Percentiles rank a stretch among this genome's conserved stretches.
phyloP scores from a whole-genome alignment of 2,113 vertebrate genomes.

The Capreolus pygargus region DNA sequence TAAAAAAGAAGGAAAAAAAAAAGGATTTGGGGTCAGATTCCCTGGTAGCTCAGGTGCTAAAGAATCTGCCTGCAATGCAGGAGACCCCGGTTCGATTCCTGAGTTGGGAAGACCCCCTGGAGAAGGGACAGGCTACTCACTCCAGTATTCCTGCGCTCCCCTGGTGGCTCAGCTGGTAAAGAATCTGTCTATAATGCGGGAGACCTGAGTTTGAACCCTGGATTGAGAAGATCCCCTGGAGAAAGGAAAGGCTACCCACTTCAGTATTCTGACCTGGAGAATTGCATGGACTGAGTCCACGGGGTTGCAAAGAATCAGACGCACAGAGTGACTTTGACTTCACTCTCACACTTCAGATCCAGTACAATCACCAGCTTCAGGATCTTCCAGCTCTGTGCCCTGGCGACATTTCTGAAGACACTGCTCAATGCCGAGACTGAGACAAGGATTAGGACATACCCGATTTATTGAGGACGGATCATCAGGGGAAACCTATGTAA shows the following conservation, averaged over 20 bases:
- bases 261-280: neutral
- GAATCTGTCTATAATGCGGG: neutral
- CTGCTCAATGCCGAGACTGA: neutral
- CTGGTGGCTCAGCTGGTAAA: neutral
- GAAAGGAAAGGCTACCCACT: neutral
- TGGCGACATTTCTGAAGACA: neutral
- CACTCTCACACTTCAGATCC: neutral
- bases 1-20: neutral
- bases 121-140: neutral
- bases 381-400: neutral
- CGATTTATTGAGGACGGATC: neutral
- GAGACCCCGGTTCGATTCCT: rapidly evolving
- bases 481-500: neutral
- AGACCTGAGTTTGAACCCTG: neutral
- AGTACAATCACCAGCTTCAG: neutral
- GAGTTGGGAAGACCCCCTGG: neutral
- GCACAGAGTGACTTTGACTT: neutral
- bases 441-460: neutral
- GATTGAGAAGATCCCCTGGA: neutral
- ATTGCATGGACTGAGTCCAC: neutral
- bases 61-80: neutral
- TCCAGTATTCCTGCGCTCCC: neutral
- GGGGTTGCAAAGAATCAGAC: neutral
- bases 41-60: neutral
- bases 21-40: neutral